Base-by-base conservation (phyloP, 2,888 invertebrate genomes). In the Pyrrhosoma nymphula region DNA sequence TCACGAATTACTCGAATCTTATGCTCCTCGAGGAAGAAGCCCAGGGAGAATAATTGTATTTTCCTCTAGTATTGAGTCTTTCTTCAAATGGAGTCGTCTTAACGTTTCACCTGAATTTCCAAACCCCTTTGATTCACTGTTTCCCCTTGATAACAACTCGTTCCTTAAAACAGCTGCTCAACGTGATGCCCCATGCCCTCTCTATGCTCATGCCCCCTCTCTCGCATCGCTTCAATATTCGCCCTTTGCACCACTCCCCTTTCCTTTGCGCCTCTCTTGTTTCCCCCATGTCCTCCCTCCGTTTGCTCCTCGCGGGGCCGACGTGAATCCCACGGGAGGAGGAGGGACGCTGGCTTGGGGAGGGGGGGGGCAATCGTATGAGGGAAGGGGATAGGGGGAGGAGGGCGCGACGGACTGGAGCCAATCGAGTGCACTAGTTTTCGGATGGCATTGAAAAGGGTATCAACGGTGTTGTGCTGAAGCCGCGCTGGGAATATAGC, bases 391-490 rank as follows among this genome's bases (percentile, higher is more conserved):
- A n/a, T 0, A n/a, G 69, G 69, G n/a, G 12, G 69, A 20, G 60
- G 16, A 60, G 60, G n/a, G 56, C 23, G 60, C 56, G 60, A 39
- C 8, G 91, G 63, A 63, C 20, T 56, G 56, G 56, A n/a, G 63
- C 93, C 93, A 75, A 93, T 93, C 47, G 93, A 93, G 63, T 75
- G 93, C 93, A 47, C 69, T 82, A 93, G 91, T 60, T 35, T 63
- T 63, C 60, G 69, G 93, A 93, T 93, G 93, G 93, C 63, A 93
- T 93, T 93, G 93, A 93, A 93, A 69, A 75, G 93, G 69, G 91
- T 91, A 91, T 91, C 91, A 63, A 69, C 93, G 93, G 93, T 75
- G 93, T 93, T 16, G 35, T 82, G 16, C 35, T 82, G 82, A n/a
- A 10, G 35, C 35, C 82, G 8, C 30, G 2, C 69, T 26, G 82